phyloP scores from a whole-genome alignment of 1,140 invertebrate species.

The Rhyzopertha dominica region DNA sequence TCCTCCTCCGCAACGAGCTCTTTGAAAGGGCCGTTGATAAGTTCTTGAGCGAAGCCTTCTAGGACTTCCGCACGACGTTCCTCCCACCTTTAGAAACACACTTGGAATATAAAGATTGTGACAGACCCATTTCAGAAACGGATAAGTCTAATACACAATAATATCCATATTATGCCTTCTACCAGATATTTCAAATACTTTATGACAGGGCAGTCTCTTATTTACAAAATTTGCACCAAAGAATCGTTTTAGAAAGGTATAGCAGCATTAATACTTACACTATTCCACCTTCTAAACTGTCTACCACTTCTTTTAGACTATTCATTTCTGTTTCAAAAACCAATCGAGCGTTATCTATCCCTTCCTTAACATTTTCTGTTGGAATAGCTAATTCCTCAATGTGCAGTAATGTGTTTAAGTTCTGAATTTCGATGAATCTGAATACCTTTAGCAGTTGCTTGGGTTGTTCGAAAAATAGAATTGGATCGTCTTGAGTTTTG shows the following conservation, averaged over 20 bases:
- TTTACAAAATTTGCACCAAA: neutral
- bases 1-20: conserved; percentile 52
- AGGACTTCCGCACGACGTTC: conserved; percentile 46
- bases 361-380: conserved; percentile 49
- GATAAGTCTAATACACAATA: neutral
- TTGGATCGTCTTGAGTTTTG: conserved; percentile 43
- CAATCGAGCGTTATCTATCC: conserved; percentile 43
- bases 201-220: too few relatives aligned
- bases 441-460: conserved; percentile 54
- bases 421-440: conserved; percentile 56
- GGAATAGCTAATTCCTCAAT: conserved; percentile 56
- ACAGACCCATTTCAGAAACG: conserved; percentile 22
- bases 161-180: neutral
- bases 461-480: conserved; percentile 56
- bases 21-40: conserved; percentile 48
- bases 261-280: conserved; percentile 27
- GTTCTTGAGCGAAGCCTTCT: conserved; percentile 44
- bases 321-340: conserved; percentile 45
- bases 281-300: conserved; percentile 47
- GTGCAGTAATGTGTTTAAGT: conserved; percentile 58
- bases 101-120: too few relatives aligned
- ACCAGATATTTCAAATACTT: too few relatives aligned
- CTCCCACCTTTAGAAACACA: conserved; percentile 37
- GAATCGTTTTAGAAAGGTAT: too few relatives aligned
- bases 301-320: conserved; percentile 43